phyloP scores from a whole-genome alignment of 2,888 invertebrate species.

The Drosophila mercatorum region DNA sequence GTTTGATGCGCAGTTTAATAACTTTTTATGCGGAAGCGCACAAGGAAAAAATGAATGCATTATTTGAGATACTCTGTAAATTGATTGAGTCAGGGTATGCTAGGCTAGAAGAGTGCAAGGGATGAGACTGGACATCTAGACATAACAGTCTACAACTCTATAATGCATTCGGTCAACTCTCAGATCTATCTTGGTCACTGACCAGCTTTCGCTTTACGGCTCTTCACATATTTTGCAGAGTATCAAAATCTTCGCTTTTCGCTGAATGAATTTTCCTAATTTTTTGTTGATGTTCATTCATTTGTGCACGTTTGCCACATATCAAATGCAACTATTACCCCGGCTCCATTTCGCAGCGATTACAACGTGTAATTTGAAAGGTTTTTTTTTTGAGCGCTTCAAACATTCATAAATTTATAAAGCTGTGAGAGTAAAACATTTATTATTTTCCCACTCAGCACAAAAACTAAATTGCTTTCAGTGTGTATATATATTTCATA shows the following conservation, averaged over 20 bases:
- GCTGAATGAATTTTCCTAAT: neutral
- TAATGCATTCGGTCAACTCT: neutral
- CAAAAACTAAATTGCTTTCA: conserved; percentile 3
- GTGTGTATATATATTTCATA: neutral
- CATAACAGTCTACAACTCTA: too few relatives aligned
- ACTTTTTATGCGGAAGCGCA: conserved; percentile 10
- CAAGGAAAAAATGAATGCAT: conserved; percentile 8
- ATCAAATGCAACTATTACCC: conserved; percentile 32
- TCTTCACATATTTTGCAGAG: conserved; percentile 10
- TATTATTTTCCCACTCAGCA: conserved; percentile 2
- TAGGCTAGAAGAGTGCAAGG: neutral
- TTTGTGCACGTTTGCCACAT: conserved; percentile 21
- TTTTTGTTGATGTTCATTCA: conserved; percentile 8
- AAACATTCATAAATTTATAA: conserved; percentile 28
- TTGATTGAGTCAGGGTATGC: neutral
- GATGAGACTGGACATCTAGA: neutral
- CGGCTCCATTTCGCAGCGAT: conserved; percentile 10
- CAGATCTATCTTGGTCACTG: too few relatives aligned
- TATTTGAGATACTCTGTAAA: conserved; percentile 7
- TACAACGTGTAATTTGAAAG: conserved; percentile 6
- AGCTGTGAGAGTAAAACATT: conserved; percentile 14
- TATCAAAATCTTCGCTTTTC: neutral
- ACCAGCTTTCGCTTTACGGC: too few relatives aligned
- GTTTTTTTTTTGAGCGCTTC: conserved; percentile 10
- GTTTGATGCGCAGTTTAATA: conserved; percentile 35